A percentile compares a stretch with the other conserved stretches of the same genome.
Evolutionary conservation across 1,140 invertebrate species (phyloP).

Genomic region (Saccostrea cuccullata): DNA sequence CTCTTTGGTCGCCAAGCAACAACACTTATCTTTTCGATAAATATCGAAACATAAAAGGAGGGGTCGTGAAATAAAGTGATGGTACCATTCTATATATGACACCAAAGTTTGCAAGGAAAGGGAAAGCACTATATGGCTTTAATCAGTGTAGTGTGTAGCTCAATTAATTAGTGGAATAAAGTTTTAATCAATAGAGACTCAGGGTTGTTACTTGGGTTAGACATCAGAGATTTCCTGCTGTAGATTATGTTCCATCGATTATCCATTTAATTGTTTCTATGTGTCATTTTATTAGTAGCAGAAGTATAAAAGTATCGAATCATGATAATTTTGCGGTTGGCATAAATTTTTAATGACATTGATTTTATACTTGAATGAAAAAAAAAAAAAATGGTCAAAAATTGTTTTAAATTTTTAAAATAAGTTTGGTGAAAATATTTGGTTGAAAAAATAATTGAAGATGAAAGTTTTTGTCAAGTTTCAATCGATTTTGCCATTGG

Average conservation of each 20-base stretch:
- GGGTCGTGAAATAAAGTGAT: not conserved
- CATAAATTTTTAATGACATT: no score
- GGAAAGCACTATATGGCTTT: not conserved
- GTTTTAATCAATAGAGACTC: not conserved
- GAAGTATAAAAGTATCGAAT: not conserved
- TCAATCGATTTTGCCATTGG: no score
- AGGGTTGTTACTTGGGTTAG: not conserved
- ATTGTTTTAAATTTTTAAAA: no score
- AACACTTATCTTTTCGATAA: not conserved
- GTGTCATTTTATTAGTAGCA: not conserved
- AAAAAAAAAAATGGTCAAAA: no score
- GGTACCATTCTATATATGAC: not conserved
- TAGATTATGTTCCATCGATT: slow-evolving; percentile 1
- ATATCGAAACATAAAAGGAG: not conserved
- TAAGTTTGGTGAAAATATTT: no score
- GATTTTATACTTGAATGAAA: no score
- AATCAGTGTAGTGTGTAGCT: not conserved
- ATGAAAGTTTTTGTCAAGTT: no score
- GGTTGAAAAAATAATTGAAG: no score
- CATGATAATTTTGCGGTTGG: not conserved
- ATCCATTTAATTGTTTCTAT: slow-evolving; percentile 21
- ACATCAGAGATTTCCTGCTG: not conserved
- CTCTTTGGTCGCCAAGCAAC: not conserved
- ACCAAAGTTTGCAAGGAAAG: not conserved
- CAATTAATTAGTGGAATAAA: not conserved